These are phyloP conservation scores for Xenopus tropicalis DNA, from an alignment of 2,113 vertebrate species.

Conservation along the genomic window DNA sequence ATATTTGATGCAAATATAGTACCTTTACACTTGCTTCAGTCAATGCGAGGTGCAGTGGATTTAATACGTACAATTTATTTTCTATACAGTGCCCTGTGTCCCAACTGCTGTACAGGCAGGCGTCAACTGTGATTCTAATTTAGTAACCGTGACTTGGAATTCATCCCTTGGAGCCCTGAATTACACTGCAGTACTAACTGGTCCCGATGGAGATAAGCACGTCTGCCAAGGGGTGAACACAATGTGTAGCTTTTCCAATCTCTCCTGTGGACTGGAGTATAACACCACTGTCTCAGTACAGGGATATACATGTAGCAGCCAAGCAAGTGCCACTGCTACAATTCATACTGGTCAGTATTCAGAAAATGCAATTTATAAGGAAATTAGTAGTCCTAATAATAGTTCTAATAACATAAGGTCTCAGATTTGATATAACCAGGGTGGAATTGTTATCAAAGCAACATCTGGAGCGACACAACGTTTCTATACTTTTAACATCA, in stretches of 20 bases:
- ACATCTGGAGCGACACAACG: no score
- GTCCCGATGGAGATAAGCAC: background rate
- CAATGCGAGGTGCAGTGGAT: no score
- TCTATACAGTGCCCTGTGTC: conserved; percentile 14
- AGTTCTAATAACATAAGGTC: background rate
- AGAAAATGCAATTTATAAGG: background rate
- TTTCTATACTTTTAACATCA: no score
- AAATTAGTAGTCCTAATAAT: background rate
- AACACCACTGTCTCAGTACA: background rate
- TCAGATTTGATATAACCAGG: no score
- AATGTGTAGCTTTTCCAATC: background rate
- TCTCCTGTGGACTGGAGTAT: background rate
- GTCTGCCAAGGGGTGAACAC: conserved; percentile 1
- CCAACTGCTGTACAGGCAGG: background rate
- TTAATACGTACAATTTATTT: background rate
- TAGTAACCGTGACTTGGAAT: background rate
- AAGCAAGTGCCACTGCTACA: background rate
- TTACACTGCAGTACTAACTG: conserved; percentile 5
- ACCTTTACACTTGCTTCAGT: no score
- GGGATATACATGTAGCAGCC: background rate
- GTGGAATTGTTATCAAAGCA: no score
- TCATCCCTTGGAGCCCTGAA: background rate
- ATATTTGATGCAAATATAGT: no score
- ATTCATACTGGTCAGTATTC: conserved; percentile 9
- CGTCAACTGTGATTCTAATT: background rate